Evolutionary conservation across 2,888 invertebrate genomes (phyloP).

Genomic region (Bombylius discolor): DNA sequence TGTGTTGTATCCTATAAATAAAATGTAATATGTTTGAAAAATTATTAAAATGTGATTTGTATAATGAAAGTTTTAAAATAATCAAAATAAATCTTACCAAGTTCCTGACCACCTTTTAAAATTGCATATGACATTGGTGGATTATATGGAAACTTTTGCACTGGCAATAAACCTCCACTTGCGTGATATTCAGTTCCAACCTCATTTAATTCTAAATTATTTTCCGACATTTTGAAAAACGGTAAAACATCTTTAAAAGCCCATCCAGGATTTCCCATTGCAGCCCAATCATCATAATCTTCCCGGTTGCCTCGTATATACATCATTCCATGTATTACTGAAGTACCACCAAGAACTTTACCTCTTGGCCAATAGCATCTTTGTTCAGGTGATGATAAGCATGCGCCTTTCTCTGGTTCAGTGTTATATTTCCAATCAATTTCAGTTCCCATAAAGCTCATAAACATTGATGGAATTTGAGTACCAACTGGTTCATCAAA

Average conservation of each 20-base stretch:
- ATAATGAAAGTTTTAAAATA: background rate
- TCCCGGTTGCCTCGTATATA: slow-evolving; percentile 78
- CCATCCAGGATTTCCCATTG: slow-evolving; percentile 78
- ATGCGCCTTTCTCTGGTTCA: slow-evolving; percentile 66
- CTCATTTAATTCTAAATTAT: slow-evolving; percentile 55
- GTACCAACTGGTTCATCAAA: slow-evolving; percentile 78
- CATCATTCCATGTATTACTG: slow-evolving; percentile 92
- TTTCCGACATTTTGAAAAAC: slow-evolving; percentile 77
- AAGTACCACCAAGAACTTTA: slow-evolving; percentile 82
- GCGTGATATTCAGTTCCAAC: slow-evolving; percentile 68
- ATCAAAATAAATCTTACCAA: slow-evolving; percentile 40
- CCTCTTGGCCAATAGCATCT: slow-evolving; percentile 78
- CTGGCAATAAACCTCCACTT: slow-evolving; percentile 62
- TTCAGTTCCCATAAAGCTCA: slow-evolving; percentile 72
- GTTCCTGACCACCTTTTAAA: slow-evolving; percentile 62
- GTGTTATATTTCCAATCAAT: slow-evolving; percentile 83
- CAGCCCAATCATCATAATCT: slow-evolving; percentile 82
- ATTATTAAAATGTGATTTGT: background rate
- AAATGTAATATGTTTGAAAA: background rate
- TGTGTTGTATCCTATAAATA: slow-evolving; percentile 47
- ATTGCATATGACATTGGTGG: slow-evolving; percentile 67
- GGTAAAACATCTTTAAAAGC: slow-evolving; percentile 78
- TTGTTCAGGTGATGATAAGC: slow-evolving; percentile 54
- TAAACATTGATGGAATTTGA: slow-evolving; percentile 80
- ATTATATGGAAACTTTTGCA: slow-evolving; percentile 73